These are phyloP conservation scores for Syngnathus scovelli DNA, from an alignment of 2,113 vertebrate species.

Conservation along the genomic window DNA sequence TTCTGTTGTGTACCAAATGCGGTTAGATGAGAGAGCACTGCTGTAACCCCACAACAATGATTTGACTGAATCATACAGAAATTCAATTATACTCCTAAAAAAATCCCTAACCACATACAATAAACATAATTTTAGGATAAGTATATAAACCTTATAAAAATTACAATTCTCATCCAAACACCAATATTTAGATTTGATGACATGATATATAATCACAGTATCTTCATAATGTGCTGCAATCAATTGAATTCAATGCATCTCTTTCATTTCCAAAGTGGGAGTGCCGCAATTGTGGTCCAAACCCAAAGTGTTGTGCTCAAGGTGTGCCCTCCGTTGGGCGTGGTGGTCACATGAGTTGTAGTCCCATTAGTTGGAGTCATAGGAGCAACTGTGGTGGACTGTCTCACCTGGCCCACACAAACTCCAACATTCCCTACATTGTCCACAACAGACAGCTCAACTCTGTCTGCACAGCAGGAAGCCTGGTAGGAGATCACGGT, in stretches of 20 bases:
- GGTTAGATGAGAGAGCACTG: neutral
- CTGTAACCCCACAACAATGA: neutral
- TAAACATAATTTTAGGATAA: neutral
- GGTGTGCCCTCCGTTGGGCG: constrained; percentile 22
- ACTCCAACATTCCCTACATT: constrained; percentile 60
- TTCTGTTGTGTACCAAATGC: neutral
- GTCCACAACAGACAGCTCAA: constrained; percentile 61
- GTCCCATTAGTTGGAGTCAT: constrained; percentile 2
- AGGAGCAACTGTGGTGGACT: neutral
- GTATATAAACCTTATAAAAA: neutral
- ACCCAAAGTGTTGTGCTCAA: constrained; percentile 14
- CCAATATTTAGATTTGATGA: neutral
- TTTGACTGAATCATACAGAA: neutral
- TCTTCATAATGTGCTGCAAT: neutral
- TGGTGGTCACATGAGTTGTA: neutral
- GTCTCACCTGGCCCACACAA: constrained; percentile 63
- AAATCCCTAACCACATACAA: neutral
- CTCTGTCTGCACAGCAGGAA: constrained; percentile 59
- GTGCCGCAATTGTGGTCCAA: constrained; percentile 19
- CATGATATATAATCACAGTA: neutral
- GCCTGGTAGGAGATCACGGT: constrained; percentile 51
- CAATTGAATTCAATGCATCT: neutral
- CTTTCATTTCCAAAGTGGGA: constrained; percentile 23
- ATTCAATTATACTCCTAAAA: neutral
- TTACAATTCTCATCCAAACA: neutral